These are phyloP conservation scores for Sphyrna mokarran DNA, from an alignment of 2,113 vertebrate genomes.

Conservation along the genomic window DNA sequence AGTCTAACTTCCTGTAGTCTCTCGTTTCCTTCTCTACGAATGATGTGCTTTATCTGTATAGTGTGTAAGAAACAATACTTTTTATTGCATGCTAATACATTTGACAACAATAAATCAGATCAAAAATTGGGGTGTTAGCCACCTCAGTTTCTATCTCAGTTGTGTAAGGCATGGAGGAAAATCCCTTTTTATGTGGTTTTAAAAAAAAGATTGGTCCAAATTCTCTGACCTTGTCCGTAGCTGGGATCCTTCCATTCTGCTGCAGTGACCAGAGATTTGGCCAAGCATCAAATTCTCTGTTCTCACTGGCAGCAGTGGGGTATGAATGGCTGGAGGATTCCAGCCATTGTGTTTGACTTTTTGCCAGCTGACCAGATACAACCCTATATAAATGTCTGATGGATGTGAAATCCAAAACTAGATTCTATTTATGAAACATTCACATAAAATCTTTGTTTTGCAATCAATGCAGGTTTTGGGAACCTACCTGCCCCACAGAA, in stretches of 20 bases:
- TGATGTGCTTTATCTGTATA: no score
- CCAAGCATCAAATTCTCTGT: no score
- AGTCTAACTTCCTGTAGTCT: background rate
- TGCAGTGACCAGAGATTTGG: no score
- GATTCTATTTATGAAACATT: background rate
- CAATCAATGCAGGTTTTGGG: background rate
- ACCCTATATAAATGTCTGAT: background rate
- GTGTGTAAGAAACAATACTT: no score
- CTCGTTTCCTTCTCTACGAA: no score
- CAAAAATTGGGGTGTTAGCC: background rate
- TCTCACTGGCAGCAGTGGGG: no score
- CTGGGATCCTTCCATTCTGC: no score
- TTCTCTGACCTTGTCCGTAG: no score
- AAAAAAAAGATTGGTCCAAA: background rate
- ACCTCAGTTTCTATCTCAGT: background rate
- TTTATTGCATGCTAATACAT: no score
- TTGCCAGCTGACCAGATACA: background rate
- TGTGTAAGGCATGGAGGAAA: background rate
- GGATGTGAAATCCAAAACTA: background rate
- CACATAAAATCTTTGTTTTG: background rate
- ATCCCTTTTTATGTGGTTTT: background rate
- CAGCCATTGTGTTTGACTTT: background rate
- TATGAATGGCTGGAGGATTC: no score
- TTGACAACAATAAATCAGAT: no score
- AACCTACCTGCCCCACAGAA: slow-evolving; percentile 5